Evolutionary conservation across 2,888 invertebrate species (phyloP), one percentile per base, ranked within the genome.

Genomic region (Eristalis tenax): DNA sequence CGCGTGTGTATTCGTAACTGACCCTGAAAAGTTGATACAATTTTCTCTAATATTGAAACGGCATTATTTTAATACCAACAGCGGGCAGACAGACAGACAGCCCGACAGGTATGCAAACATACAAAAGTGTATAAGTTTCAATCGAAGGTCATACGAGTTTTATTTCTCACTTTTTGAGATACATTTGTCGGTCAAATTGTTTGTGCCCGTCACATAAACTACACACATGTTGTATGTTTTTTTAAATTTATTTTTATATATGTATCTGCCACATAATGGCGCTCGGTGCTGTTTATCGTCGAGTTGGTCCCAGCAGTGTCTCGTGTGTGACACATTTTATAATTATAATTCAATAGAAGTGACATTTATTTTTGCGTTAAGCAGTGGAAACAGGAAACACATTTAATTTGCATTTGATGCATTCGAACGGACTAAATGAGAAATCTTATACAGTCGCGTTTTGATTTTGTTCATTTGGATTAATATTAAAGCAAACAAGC

Each of bases 1-100:
- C 71, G 57, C 71, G 63, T 43, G 43, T 71, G 26, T 80, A 57
- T 61, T 18, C 73, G 68, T 70, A 73, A 77, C 38, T 77, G 85
- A 81, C 85, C 85, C 68, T 85, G 81, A 85, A 81, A 73, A 73
- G 57, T 74, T 74, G 85, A 77, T 73, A 81, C 73, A 85, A 70
- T 69, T 85, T 77, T 81, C 18, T 75, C 81, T 85, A 85, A 85
- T 77, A 77, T 73, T 74, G 73, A 77, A 81, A 65, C 61, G 50
- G 68, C 74, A 71, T 50, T 50, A 50, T 63, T 61, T 85, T 66
- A 68, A 83, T 73, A 74, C 50, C 50, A 50, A 50, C 18, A 50
- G 6, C 18, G 18, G n/a, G 6, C n/a, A n/a, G 4, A 50, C 50
- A 50, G 50, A 18, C 50, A 50, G 50, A 8, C 50, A 18, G n/a